These are phyloP conservation scores for Porites rus DNA, from an alignment of 92 coral and sea anemone genomes.

Conservation along the genomic window DNA sequence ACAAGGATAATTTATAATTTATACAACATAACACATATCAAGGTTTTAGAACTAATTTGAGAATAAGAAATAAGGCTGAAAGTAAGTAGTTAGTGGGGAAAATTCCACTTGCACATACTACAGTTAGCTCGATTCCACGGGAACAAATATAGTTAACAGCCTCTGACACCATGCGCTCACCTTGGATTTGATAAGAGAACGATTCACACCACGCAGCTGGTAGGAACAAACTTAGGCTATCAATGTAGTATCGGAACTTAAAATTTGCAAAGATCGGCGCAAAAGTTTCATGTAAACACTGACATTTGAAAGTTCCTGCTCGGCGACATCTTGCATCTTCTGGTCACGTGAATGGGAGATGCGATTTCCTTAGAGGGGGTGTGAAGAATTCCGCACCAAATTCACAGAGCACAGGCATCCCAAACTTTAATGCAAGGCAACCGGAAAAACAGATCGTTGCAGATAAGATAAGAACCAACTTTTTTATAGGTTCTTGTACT, in stretches of 20 bases:
- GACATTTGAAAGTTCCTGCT: not conserved
- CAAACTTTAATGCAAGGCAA: no score
- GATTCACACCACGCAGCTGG: conserved; percentile 8
- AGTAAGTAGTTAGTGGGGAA: conserved; percentile 2
- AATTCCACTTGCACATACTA: not conserved
- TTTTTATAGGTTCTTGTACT: no score
- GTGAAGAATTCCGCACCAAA: not conserved
- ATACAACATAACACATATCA: not conserved
- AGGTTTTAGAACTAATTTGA: not conserved
- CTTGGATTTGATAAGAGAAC: not conserved
- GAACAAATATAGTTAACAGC: conserved; percentile 17
- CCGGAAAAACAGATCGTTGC: no score
- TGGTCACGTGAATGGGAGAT: conserved; percentile 47
- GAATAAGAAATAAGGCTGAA: not conserved
- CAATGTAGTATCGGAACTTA: not conserved
- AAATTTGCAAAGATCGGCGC: conserved; percentile 11
- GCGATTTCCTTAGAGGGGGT: conserved; percentile 36
- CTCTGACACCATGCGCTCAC: conserved; percentile 18
- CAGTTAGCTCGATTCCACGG: not conserved
- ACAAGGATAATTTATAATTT: not conserved
- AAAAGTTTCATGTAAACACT: conserved; percentile 37
- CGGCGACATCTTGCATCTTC: conserved; percentile 40
- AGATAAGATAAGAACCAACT: no score
- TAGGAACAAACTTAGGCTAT: not conserved
- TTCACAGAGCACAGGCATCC: no score